Evolutionary conservation across 2,888 invertebrate genomes (phyloP).

Genomic region (Brachyopa scutellaris): DNA sequence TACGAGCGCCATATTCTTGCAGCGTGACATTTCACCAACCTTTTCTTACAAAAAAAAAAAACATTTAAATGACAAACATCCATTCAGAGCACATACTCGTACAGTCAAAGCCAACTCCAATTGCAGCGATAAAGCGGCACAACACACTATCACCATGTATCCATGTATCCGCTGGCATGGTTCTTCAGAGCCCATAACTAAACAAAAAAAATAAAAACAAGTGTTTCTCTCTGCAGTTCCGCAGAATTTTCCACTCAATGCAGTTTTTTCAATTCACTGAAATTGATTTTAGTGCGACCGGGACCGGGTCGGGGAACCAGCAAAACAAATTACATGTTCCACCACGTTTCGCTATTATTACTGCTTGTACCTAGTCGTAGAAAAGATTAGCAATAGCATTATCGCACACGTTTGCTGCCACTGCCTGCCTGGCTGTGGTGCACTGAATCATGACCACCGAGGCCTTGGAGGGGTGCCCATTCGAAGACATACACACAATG

Average conservation of each 20-base stretch:
- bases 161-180: background rate
- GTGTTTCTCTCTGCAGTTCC: slow-evolving; percentile 38
- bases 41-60: too few species aligned
- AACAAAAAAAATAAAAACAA: too few species aligned
- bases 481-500: slow-evolving; percentile 8
- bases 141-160: slow-evolving; percentile 33
- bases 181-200: slow-evolving; percentile 6
- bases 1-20: too few species aligned
- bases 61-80: too few species aligned
- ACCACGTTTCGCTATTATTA: slow-evolving; percentile 63
- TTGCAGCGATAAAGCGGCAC: slow-evolving; percentile 6
- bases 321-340: slow-evolving; percentile 69
- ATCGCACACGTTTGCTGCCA: slow-evolving; percentile 55
- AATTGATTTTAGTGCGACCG: slow-evolving; percentile 42
- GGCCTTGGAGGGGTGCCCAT: slow-evolving; percentile 42
- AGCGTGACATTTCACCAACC: too few species aligned
- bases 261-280: slow-evolving; percentile 24
- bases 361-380: slow-evolving; percentile 26
- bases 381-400: slow-evolving; percentile 70
- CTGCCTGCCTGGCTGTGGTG: slow-evolving; percentile 9
- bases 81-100: too few species aligned
- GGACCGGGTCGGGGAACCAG: slow-evolving; percentile 8
- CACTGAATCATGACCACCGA: slow-evolving; percentile 64
- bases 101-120: too few species aligned
- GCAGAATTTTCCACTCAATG: slow-evolving; percentile 32